Evolutionary conservation across 2,888 invertebrate species (phyloP).

Genomic region (Caenorhabditis plicata): DNA sequence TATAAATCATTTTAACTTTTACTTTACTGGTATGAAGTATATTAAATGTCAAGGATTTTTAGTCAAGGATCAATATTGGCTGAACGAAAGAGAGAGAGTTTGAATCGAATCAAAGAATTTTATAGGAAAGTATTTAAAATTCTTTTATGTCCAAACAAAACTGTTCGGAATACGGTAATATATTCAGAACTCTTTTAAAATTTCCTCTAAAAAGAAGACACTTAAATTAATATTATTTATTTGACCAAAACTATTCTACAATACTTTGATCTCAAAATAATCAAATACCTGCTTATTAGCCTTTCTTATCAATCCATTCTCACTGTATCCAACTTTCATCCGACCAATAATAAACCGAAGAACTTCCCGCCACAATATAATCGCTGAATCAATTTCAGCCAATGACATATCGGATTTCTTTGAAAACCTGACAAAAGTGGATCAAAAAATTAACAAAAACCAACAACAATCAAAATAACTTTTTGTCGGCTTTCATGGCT

Average conservation of each 20-base stretch:
- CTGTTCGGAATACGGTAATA: too few species aligned
- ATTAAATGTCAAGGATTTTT: too few species aligned
- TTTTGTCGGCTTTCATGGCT: conserved; percentile 40
- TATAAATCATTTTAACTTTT: too few species aligned
- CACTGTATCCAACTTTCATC: conserved; percentile 44
- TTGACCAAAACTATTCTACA: not conserved
- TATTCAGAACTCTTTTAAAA: too few species aligned
- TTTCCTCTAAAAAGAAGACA: not conserved
- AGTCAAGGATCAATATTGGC: too few species aligned
- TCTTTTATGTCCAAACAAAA: too few species aligned
- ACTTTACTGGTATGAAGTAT: too few species aligned
- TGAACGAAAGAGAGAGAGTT: too few species aligned
- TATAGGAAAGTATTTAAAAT: too few species aligned
- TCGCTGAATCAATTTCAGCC: conserved; percentile 47
- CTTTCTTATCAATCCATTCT: conserved; percentile 40
- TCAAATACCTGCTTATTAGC: conserved; percentile 30
- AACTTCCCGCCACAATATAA: conserved; percentile 49
- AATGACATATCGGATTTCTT: conserved; percentile 31
- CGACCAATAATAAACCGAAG: conserved; percentile 44
- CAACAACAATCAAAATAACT: too few species aligned
- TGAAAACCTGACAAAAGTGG: conserved; percentile 19
- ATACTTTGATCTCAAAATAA: not conserved
- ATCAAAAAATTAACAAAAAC: not conserved
- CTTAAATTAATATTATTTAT: not conserved
- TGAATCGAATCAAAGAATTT: too few species aligned